Conservation (phyloP, 2,888 invertebrate species). For the Labia minor region DNA sequence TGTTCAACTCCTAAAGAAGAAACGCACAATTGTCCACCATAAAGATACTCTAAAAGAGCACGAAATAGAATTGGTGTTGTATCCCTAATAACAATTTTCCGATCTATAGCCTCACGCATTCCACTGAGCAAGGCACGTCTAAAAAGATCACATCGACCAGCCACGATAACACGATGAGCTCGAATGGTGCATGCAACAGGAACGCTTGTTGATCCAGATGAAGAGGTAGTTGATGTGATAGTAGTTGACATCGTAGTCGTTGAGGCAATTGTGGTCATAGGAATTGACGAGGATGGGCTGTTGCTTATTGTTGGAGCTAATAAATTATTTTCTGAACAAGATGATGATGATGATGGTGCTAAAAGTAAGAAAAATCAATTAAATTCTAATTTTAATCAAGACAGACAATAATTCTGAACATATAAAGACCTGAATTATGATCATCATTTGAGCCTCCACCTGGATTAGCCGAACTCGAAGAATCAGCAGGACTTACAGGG, state of each 20-base stretch:
- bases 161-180: conserved; percentile 55
- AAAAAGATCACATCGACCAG: conserved; percentile 59
- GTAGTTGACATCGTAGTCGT: neutral
- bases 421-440: neutral
- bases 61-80: conserved; percentile 50
- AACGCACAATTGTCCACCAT: conserved; percentile 48
- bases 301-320: neutral
- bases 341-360: neutral
- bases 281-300: neutral
- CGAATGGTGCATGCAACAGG: conserved; percentile 37
- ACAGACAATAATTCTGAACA: too few relatives aligned
- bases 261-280: neutral
- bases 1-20: conserved; percentile 42
- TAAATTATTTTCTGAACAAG: neutral
- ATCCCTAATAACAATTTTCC: conserved; percentile 55
- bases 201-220: conserved; percentile 23
- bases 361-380: neutral
- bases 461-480: neutral
- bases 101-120: conserved; percentile 59
- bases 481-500: neutral
- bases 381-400: neutral
- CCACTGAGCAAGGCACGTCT: conserved; percentile 54
- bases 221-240: conserved; percentile 23
- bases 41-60: conserved; percentile 51
- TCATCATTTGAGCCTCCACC: neutral